Evolutionary conservation across 2,113 vertebrate genomes (phyloP).

Genomic region (Crotophaga sulcirostris): DNA sequence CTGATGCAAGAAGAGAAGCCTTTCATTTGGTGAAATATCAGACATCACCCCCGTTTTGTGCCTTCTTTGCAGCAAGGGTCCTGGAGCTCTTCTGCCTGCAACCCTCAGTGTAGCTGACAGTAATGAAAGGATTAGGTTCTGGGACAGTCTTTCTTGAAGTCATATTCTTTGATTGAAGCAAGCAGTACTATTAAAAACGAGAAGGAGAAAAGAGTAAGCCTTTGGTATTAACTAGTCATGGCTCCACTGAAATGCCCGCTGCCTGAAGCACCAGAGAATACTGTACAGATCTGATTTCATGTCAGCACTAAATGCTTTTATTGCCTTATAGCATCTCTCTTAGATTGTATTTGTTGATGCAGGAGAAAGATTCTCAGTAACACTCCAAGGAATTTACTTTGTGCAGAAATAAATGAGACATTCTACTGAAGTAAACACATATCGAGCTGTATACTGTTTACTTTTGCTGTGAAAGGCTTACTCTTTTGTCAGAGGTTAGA

Average conservation of each 20-base stretch:
- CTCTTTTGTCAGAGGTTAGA: not conserved
- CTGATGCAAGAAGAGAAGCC: not conserved
- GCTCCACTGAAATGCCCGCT: not conserved
- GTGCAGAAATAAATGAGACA: not conserved
- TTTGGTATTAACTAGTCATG: not conserved
- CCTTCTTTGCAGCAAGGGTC: not conserved
- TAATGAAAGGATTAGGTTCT: not conserved
- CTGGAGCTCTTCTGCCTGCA: not conserved
- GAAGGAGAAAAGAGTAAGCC: not conserved
- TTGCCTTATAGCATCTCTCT: not conserved
- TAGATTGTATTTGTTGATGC: not conserved
- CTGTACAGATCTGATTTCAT: not conserved
- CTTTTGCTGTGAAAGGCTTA: not conserved
- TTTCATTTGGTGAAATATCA: not conserved
- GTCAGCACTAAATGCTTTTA: not conserved
- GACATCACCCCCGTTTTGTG: not conserved
- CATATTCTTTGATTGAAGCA: not conserved
- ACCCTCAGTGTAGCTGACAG: not conserved
- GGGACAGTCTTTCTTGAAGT: not conserved
- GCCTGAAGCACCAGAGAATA: not conserved
- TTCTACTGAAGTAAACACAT: not conserved
- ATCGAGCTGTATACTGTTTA: not conserved
- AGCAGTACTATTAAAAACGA: not conserved
- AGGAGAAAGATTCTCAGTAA: not conserved
- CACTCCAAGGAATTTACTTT: not conserved